Evolutionary conservation across 2,113 vertebrate genomes (phyloP), one percentile per base, ranked within the genome.

Genomic region (Ovis aries): DNA sequence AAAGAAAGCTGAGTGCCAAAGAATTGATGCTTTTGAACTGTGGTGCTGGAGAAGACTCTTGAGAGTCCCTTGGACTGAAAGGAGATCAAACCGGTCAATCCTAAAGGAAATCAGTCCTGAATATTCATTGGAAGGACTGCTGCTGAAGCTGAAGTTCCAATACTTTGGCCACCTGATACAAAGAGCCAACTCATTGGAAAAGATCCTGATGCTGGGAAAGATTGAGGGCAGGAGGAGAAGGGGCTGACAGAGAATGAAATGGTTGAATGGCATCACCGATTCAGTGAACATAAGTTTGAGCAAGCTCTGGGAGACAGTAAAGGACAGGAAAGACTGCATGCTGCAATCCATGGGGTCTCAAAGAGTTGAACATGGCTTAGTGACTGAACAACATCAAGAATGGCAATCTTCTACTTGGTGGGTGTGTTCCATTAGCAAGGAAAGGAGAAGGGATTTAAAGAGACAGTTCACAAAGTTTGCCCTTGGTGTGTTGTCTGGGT

Each of bases 41-140:
- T 6, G n/a, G 5, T 40, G n/a, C 10, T 71, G 19, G n/a, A 71
- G n/a, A 71, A 71, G 19, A 40, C 67, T 71, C n/a, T 71, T 40
- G 67, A 40, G 19, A 3, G 67, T 36, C 9, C 67, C n/a, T 71
- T 71, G 67, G 9, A 71, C n/a, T 71, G 2, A n/a, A 71, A 71
- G n/a, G 67, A 71, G 9, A 71, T 36, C n/a, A 0, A 71, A 71
- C 19, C 0, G 0, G 19, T 71, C n/a, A 12, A 23, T 71, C 19
- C 67, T 71, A 40, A 71, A 40, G 67, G n/a, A 40, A 40, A 71
- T 71, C n/a, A 71, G 64, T 71, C 64, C 67, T 71, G 67, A 71
- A 40, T 71, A 71, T 71, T 36, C 67, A 36, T 40, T 71, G 10
- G 19, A 71, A 71, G n/a, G 5, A 40, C 67, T 71, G 67, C 40